Conservation (phyloP, 2,113 vertebrate genomes). For the crab-eating macaque (Macaca fascicularis) region DNA sequence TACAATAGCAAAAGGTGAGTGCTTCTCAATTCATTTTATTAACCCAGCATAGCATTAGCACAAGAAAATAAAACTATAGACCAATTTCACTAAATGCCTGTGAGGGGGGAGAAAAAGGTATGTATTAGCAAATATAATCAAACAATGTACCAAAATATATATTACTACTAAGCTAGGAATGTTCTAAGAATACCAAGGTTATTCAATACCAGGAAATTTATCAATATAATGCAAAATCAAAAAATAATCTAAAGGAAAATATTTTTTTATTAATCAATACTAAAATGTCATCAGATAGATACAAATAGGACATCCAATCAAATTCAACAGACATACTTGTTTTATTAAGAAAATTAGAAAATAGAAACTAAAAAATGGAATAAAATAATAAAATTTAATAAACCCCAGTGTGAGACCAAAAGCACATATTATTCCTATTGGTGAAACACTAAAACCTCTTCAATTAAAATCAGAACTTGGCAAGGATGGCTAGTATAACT, state of each 20-base stretch:
- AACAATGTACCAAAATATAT: neutral
- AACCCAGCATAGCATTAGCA: neutral
- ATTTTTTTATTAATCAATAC: neutral
- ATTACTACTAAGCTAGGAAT: neutral
- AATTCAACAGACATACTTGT: neutral
- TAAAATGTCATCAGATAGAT: neutral
- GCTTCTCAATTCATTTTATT: neutral
- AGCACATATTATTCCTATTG: neutral
- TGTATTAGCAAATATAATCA: neutral
- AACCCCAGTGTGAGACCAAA: neutral
- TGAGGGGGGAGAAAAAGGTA: neutral
- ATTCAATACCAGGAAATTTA: neutral
- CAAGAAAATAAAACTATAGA: neutral
- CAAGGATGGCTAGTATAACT: neutral
- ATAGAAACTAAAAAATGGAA: neutral
- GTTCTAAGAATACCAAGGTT: neutral
- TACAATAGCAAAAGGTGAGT: neutral
- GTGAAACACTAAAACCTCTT: neutral
- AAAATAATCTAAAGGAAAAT: neutral
- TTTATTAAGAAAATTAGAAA: neutral
- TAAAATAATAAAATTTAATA: neutral
- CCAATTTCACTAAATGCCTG: neutral
- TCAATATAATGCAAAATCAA: neutral
- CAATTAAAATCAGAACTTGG: neutral
- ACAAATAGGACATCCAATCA: neutral